Percentiles rank a stretch among this genome's conserved stretches.
Conservation (phyloP, 2,113 vertebrate species). For the Callipepla squamata region DNA sequence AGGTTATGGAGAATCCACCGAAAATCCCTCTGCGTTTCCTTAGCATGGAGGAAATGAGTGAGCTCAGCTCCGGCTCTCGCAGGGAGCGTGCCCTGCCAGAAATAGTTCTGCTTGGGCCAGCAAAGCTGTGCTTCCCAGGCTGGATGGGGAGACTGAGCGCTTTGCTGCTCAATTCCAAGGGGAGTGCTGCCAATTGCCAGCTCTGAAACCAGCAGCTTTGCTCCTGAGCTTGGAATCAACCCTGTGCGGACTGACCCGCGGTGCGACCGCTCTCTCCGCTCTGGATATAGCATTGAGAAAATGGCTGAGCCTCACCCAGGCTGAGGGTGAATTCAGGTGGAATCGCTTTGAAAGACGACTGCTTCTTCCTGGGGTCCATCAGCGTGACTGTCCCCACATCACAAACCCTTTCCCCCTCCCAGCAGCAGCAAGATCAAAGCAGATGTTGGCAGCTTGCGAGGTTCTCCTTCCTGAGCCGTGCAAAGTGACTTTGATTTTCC, state of each 20-base stretch:
- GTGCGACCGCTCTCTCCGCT: accelerated
- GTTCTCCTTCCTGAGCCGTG: not conserved
- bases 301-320: not conserved
- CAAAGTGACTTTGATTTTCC: constrained; percentile 41
- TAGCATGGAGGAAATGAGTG: not conserved
- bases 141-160: not conserved
- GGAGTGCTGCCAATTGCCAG: not conserved
- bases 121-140: constrained; percentile 21
- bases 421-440: not conserved
- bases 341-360: not conserved
- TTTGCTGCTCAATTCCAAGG: not conserved
- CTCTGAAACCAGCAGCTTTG: not conserved
- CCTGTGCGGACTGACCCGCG: not conserved
- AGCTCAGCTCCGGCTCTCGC: not conserved
- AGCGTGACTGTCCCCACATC: not conserved
- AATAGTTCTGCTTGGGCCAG: constrained; percentile 9
- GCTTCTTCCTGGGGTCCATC: accelerated
- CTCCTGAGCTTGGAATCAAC: not conserved
- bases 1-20: not conserved
- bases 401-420: not conserved
- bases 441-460: not conserved
- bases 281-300: not conserved
- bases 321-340: not conserved
- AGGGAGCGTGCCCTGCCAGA: not conserved
- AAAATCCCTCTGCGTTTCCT: constrained; percentile 9